Evolutionary conservation across 2,113 vertebrate species (phyloP), one percentile per base, ranked within the genome.

Genomic region (Triplophysa siluroides): DNA sequence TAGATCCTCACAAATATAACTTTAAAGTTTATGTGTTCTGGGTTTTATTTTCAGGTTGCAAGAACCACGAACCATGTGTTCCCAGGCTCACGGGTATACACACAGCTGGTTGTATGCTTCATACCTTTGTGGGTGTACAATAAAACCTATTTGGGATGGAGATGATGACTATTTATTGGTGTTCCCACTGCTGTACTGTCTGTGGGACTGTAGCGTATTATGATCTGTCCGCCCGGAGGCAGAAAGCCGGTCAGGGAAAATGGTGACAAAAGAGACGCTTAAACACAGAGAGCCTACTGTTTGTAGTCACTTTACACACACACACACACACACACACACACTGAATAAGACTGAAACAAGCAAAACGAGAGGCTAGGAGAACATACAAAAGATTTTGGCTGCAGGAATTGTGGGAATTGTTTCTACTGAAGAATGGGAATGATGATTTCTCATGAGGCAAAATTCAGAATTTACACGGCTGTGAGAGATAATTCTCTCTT

Each of bases 221-320:
- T 80, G 68, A 65, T 71, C 60, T 78, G 80, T 18, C 64, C 62
- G 74, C 77, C 77, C 73, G 84, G 70, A 80, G 82, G 79, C 72
- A 69, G 73, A 41, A 54, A 60, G 52, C 56, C 62, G 16, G 74
- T 81, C 79, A 80, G 79, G 60, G 72, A 80, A 80, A 80, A 60
- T 58, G 62, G 58, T 29, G 26, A 79, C 70, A 77, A 79, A 65
- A 43, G 68, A 68, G 65, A 68, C 38, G 62, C 62, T 60, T 70
- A 75, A 78, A 78, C 77, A 84, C 83, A 85, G 81, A 85, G 75
- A 81, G 69, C 45, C 75, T 71, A 85, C 78, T 85, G 84, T 85
- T 70, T 65, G 64, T 50, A 75, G 43, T 71, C 11, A 77, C 38
- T 76, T 71, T 68, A 66, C 76, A 67, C 77, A 79, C 76, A 78